A percentile compares a stretch with the other conserved stretches of the same genome.
Evolutionary conservation across 1,140 invertebrate species (phyloP).

Genomic region (Bursaphelenchus mucronatus): DNA sequence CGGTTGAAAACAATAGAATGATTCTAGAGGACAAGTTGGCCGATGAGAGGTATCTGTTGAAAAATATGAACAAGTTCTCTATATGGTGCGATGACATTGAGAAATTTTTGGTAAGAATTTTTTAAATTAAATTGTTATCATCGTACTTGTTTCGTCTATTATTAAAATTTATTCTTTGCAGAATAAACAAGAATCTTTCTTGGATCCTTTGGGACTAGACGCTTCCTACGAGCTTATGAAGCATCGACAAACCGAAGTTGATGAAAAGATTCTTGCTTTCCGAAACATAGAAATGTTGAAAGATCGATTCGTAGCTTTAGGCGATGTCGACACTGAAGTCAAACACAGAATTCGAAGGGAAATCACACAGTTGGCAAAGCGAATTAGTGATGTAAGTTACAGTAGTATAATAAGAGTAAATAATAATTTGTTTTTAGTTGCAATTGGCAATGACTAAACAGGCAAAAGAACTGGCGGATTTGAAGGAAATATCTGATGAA

Average conservation of each 20-base stretch:
- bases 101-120: too few relatives aligned
- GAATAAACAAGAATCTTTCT: slow-evolving; percentile 15
- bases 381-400: slow-evolving; percentile 48
- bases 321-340: slow-evolving; percentile 35
- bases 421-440: slow-evolving; percentile 34
- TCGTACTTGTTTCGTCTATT: too few relatives aligned
- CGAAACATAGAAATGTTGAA: slow-evolving; percentile 40
- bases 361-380: slow-evolving; percentile 46
- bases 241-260: slow-evolving; percentile 30
- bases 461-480: slow-evolving; percentile 30
- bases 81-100: slow-evolving; percentile 50
- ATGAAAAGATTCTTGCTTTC: slow-evolving; percentile 31
- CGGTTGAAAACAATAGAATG: slow-evolving; percentile 20
- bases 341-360: slow-evolving; percentile 47
- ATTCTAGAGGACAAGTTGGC: slow-evolving; percentile 39
- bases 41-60: slow-evolving; percentile 37
- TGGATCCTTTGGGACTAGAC: slow-evolving; percentile 40
- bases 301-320: slow-evolving; percentile 47
- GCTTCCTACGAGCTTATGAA: slow-evolving; percentile 14
- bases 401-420: slow-evolving; percentile 17
- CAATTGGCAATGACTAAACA: slow-evolving; percentile 33
- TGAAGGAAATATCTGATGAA: slow-evolving; percentile 27
- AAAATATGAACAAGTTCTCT: slow-evolving; percentile 40
- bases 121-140: too few relatives aligned
- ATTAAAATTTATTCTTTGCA: not conserved